Percentiles rank a stretch among this genome's conserved stretches.
Evolutionary conservation across 2,797 vertebrate genomes (phyloP).

Genomic region (Hybognathus amarus): DNA sequence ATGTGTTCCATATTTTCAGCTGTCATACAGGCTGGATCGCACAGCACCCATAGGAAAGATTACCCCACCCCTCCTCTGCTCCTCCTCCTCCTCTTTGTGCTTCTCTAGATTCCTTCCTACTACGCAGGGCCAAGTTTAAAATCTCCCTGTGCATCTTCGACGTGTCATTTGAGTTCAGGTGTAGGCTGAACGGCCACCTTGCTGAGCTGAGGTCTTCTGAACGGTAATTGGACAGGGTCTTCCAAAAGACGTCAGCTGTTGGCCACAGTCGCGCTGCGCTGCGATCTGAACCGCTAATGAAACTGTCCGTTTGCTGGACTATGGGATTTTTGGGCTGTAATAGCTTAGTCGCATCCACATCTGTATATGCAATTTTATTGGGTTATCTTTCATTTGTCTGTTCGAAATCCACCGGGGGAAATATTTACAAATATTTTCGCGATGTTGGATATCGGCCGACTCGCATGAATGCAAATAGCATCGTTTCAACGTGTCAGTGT

Average conservation of each 20-base stretch:
- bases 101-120: conserved; percentile 35
- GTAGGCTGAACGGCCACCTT: neutral
- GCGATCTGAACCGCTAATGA: neutral
- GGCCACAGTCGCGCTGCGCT: neutral
- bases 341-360: neutral
- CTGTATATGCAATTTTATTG: conserved; percentile 7
- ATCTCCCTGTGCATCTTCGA: conserved; percentile 8
- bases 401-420: conserved; percentile 25
- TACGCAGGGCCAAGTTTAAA: conserved; percentile 17
- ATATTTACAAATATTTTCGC: conserved; percentile 57
- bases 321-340: conserved; percentile 8
- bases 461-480: conserved; percentile 37
- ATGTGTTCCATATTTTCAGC: conserved; percentile 77
- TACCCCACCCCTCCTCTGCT: conserved; percentile 8
- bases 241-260: conserved; percentile 1
- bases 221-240: neutral
- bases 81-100: conserved; percentile 19
- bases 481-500: conserved; percentile 44
- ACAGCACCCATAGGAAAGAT: conserved; percentile 49
- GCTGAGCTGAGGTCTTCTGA: conserved; percentile 6
- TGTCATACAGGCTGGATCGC: conserved; percentile 63
- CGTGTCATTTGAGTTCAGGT: conserved; percentile 37
- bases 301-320: conserved; percentile 8
- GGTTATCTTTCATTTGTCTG: conserved; percentile 28
- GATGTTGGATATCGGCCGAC: conserved; percentile 47